These are phyloP conservation scores for Petrocephalus schoutedeni DNA, from an alignment of 2,797 vertebrate species.

Conservation along the genomic window DNA sequence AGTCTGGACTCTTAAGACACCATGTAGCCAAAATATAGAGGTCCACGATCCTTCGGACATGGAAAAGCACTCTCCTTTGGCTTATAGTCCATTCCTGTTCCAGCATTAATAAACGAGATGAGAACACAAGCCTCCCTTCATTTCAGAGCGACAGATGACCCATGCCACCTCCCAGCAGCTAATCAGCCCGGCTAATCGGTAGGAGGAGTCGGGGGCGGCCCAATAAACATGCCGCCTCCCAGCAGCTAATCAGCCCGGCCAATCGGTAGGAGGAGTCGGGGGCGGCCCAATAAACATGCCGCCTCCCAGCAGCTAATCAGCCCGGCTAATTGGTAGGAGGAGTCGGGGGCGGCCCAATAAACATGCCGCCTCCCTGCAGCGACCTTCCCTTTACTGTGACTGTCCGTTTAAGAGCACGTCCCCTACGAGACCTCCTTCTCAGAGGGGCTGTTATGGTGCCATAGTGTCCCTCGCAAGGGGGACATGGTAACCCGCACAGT, in stretches of 20 bases:
- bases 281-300: background rate
- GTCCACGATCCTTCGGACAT: background rate
- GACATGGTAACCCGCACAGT: background rate
- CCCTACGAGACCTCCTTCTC: conserved; percentile 36
- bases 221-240: background rate
- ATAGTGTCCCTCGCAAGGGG: conserved; percentile 12
- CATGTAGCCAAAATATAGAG: background rate
- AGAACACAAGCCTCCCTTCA: background rate
- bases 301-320: background rate
- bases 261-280: background rate
- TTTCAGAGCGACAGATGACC: background rate
- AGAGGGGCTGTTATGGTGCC: conserved; percentile 54
- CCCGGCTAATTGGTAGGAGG: background rate
- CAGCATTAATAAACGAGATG: background rate
- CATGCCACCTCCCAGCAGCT: background rate
- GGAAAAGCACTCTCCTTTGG: background rate
- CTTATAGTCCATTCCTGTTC: background rate
- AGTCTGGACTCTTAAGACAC: background rate
- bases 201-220: background rate
- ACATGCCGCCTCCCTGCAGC: background rate
- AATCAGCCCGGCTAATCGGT: background rate
- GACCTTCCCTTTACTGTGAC: background rate
- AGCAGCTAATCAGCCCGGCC: background rate
- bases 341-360: background rate
- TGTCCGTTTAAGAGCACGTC: background rate